These are phyloP conservation scores for Oncorhynchus nerka DNA, from an alignment of 2,113 vertebrate species.

Conservation along the genomic window DNA sequence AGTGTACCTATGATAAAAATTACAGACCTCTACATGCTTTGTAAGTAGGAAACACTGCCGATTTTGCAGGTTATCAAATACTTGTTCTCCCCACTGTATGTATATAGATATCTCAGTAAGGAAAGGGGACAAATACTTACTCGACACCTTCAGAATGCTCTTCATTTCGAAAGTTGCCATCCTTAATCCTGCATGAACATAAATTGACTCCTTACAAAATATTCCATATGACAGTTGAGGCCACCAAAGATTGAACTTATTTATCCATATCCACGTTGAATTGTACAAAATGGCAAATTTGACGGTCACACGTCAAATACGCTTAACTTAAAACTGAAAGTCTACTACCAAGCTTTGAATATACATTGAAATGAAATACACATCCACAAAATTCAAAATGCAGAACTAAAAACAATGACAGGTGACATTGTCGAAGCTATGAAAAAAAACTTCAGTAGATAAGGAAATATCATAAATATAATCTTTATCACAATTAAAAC, in stretches of 20 bases:
- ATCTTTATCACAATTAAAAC: background rate
- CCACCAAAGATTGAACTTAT: background rate
- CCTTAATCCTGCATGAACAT: constrained; percentile 9
- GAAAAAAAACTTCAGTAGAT: background rate
- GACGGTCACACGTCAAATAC: too few species aligned
- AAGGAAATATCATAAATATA: background rate
- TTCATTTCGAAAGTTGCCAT: constrained; percentile 48
- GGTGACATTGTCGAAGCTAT: background rate
- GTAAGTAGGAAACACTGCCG: too few species aligned
- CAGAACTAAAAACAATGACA: too few species aligned
- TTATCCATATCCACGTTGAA: background rate
- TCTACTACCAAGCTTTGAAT: too few species aligned
- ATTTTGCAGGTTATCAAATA: too few species aligned
- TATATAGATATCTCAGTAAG: too few species aligned
- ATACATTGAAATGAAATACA: too few species aligned
- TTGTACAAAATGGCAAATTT: too few species aligned
- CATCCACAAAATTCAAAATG: background rate
- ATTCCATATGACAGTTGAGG: background rate
- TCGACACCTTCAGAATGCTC: constrained; percentile 62
- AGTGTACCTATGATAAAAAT: too few species aligned
- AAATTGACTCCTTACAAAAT: background rate
- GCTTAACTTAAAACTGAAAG: too few species aligned
- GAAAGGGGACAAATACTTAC: constrained; percentile 35
- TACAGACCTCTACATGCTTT: too few species aligned
- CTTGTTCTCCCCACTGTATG: too few species aligned